Conservation (phyloP, 2,888 invertebrate species). For the Euplexia lucipara region DNA sequence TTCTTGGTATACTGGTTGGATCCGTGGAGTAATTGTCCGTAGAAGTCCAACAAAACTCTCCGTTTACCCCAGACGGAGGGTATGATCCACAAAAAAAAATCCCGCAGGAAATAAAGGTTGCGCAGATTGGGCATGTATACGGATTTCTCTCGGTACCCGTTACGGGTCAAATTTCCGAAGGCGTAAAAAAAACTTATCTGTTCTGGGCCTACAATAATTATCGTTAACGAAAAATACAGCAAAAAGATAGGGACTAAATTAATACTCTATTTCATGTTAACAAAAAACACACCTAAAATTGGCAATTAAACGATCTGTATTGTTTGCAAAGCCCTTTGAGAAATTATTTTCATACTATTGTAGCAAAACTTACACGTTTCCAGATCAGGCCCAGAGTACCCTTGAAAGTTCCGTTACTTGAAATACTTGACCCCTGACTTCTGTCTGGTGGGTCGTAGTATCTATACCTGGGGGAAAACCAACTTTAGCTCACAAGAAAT, state of each 20-base stretch:
- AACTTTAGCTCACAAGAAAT: neutral
- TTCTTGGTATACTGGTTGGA: too few species aligned
- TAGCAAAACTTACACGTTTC: constrained; percentile 89
- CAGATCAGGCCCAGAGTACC: constrained; percentile 94
- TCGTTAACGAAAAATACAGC: neutral
- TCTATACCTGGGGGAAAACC: constrained; percentile 85
- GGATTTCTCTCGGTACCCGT: too few species aligned
- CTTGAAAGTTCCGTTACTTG: constrained; percentile 92
- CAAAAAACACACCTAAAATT: neutral
- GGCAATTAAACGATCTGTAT: neutral
- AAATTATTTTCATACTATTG: constrained; percentile 14
- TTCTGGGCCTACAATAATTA: neutral
- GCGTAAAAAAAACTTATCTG: neutral
- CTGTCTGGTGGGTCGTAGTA: constrained; percentile 94
- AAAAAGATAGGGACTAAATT: neutral
- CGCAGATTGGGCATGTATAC: too few species aligned
- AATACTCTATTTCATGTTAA: neutral
- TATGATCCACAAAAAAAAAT: too few species aligned
- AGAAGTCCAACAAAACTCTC: too few species aligned
- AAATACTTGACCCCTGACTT: constrained; percentile 93
- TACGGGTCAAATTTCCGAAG: neutral
- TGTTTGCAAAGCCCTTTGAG: neutral
- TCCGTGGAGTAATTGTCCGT: too few species aligned
- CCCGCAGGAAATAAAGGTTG: too few species aligned
- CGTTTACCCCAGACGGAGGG: too few species aligned